Percentiles rank a stretch among this genome's conserved stretches.
These are phyloP conservation scores for Mus pahari DNA, from an alignment of 2,113 vertebrate species.

Conservation along the genomic window DNA sequence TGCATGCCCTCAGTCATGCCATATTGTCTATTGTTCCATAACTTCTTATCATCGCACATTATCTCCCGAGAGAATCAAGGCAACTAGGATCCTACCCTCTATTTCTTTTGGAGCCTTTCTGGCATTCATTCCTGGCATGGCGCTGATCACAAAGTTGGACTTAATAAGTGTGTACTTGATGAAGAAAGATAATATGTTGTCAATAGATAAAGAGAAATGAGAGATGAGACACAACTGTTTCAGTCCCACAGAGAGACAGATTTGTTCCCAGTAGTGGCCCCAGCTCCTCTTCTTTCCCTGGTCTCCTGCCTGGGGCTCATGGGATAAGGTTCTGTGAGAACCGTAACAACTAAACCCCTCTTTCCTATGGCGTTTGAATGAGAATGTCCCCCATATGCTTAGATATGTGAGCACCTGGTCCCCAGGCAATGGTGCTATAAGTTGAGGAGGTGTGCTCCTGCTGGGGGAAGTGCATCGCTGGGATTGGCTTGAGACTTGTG, in stretches of 20 bases:
- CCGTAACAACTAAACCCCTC: background rate
- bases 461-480: background rate
- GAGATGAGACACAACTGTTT: constrained; percentile 6
- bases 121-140: constrained; percentile 73
- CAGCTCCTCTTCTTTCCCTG: background rate
- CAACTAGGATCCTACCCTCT: constrained; percentile 29
- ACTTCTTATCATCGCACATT: background rate
- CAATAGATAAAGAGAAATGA: constrained; percentile 56
- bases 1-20: background rate
- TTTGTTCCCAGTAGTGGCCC: background rate
- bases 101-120: constrained; percentile 70
- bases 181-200: constrained; percentile 57
- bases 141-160: constrained; percentile 7
- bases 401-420: background rate
- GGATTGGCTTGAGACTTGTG: background rate
- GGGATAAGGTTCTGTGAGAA: background rate
- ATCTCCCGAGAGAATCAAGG: constrained; percentile 53
- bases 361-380: background rate
- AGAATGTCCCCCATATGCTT: background rate
- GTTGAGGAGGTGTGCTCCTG: background rate
- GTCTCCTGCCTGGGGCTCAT: background rate
- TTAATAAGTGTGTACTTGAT: constrained; percentile 62
- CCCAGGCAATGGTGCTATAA: background rate
- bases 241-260: background rate
- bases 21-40: constrained; percentile 50